Base-by-base conservation (phyloP, 2,888 invertebrate genomes). In the Eristalis arbustorum region DNA sequence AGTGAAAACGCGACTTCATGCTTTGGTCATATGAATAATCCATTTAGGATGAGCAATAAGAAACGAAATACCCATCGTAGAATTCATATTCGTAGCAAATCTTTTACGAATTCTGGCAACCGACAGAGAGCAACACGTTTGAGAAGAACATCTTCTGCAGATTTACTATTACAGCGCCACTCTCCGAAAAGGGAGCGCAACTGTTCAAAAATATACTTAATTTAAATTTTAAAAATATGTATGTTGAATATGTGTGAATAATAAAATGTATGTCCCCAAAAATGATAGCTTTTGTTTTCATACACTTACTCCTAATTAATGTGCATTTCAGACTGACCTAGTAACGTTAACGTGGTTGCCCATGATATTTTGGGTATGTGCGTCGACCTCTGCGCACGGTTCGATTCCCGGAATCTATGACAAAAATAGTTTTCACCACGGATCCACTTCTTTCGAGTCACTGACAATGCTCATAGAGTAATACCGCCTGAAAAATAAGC, bases 141-240 rank as follows among this genome's bases (percentile, higher is more conserved):
- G 56, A 91, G 91, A 88, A 91, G 92, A 75, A 92, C 91, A 63
- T 92, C 91, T 2, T 93, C 92, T 13, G 92, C 91, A 0, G 92
- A 93, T 89, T 88, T 92, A 72, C 89, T 92, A 37, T 89, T 92
- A 88, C 89, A 89, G 68, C 79, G 77, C 49, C 76, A 59, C 10
- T 82, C 88, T 40, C 71, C 88, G 37, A 83, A 69, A 40, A 84
- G 63, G 18, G 84, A 88, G 37, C 76, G 76, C 28, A 71, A 59
- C 14, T 37, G 59, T 69, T 76, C 79, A 69, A 83, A 57, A 34
- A 77, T 88, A 69, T 88, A 88, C 73, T 68, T 88, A 61, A 88
- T 88, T 49, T 88, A 73, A 80, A 61, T 57, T 8, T 28, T 66
- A 31, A 34, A 31, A 63, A 42, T n/a, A n/a, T n/a, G 22, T 25